Conservation (phyloP, 2,888 invertebrate species). For the Callosobruchus maculatus region DNA sequence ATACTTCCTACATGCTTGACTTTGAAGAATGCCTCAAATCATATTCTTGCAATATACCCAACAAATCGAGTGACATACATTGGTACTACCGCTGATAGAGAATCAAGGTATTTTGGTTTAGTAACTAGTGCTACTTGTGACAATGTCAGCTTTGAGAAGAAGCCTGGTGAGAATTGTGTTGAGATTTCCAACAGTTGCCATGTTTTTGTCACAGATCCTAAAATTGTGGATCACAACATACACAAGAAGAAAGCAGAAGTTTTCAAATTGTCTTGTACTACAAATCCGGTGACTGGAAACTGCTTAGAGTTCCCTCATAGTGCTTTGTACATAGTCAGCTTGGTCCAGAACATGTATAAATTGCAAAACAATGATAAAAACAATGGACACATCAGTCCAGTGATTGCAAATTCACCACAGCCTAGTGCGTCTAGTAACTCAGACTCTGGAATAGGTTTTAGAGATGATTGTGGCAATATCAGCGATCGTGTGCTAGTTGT, state of each 20-base stretch:
- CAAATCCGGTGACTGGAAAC: slow-evolving; percentile 70
- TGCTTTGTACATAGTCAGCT: slow-evolving; percentile 71
- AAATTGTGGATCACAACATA: slow-evolving; percentile 75
- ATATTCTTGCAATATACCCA: slow-evolving; percentile 81
- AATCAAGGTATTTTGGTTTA: slow-evolving; percentile 87
- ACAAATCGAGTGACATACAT: slow-evolving; percentile 83
- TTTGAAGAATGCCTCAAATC: slow-evolving; percentile 73
- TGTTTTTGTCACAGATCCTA: slow-evolving; percentile 89
- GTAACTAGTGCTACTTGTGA: slow-evolving; percentile 76
- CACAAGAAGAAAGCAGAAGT: slow-evolving; percentile 77
- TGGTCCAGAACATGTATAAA: slow-evolving; percentile 71
- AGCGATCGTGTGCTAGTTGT: slow-evolving; percentile 77
- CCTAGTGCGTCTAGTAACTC: slow-evolving; percentile 90
- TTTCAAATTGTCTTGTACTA: slow-evolving; percentile 83
- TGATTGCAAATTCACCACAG: slow-evolving; percentile 75
- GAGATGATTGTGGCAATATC: slow-evolving; percentile 81
- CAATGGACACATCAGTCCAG: slow-evolving; percentile 50
- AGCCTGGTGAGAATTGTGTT: slow-evolving; percentile 42
- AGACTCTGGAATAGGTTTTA: slow-evolving; percentile 92
- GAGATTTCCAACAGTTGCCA: slow-evolving; percentile 86
- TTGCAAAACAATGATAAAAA: slow-evolving; percentile 49
- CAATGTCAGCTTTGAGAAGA: slow-evolving; percentile 21
- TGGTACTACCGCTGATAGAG: slow-evolving; percentile 86
- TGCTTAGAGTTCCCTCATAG: slow-evolving; percentile 90
- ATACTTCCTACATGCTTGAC: slow-evolving; percentile 78